phyloP scores from a whole-genome alignment of 1,140 invertebrate species.

The Myzus persicae region DNA sequence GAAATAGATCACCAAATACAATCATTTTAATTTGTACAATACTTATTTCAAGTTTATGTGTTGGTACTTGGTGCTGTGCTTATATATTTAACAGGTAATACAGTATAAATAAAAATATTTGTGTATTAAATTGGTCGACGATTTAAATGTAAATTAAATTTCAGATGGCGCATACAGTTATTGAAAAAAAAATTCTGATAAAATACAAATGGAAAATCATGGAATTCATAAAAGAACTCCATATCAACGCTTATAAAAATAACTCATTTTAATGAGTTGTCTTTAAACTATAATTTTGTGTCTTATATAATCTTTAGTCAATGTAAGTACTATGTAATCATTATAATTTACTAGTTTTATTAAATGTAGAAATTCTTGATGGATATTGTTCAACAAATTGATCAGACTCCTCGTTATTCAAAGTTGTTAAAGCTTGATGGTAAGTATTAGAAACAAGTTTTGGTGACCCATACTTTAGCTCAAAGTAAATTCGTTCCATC shows the following conservation, averaged over 20 bases:
- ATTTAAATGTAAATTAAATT: background rate
- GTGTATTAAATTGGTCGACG: background rate
- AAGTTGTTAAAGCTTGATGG: constrained; percentile 48
- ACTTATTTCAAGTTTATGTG: background rate
- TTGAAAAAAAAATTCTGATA: background rate
- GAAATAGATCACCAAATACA: background rate
- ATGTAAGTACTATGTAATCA: background rate
- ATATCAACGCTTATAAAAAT: background rate
- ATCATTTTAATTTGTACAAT: background rate
- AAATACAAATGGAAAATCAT: background rate
- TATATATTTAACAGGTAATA: constrained; percentile 18
- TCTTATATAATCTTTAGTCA: background rate
- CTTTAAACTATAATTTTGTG: background rate
- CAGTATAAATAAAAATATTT: background rate
- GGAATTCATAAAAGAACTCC: background rate
- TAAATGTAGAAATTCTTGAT: background rate
- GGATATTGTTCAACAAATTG: constrained; percentile 29
- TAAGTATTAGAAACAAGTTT: constrained; percentile 21
- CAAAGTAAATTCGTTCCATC: constrained; percentile 50
- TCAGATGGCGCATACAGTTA: background rate
- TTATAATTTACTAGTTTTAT: background rate
- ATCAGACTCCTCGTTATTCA: constrained; percentile 49
- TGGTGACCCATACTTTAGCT: constrained; percentile 33
- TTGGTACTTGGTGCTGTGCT: constrained; percentile 36
- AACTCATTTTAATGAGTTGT: too few relatives aligned